phyloP scores from a whole-genome alignment of 2,797 vertebrate genomes.

The Poecilia gillii region DNA sequence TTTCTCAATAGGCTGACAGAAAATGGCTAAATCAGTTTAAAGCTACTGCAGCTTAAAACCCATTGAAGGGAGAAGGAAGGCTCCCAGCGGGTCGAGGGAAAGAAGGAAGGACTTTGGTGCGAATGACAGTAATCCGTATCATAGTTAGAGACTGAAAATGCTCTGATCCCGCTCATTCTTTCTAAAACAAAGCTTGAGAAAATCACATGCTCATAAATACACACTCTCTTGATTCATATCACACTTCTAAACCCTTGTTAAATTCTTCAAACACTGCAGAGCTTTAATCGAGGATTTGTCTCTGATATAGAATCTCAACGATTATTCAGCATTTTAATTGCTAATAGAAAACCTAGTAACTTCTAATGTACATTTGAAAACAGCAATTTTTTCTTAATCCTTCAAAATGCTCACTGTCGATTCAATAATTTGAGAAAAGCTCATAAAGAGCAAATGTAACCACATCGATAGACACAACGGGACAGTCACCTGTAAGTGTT shows the following conservation, averaged over 20 bases:
- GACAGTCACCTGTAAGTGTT: constrained; percentile 28
- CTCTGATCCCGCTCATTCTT: constrained; percentile 52
- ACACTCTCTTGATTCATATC: constrained; percentile 13
- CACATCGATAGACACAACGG: not conserved
- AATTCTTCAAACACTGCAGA: constrained; percentile 3
- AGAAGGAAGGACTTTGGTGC: constrained; percentile 37
- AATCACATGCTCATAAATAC: constrained; percentile 28
- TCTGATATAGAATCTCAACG: not conserved
- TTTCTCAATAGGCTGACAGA: constrained; percentile 64
- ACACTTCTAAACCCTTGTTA: not conserved
- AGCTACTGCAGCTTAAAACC: constrained; percentile 67
- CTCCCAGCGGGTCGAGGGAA: constrained; percentile 33
- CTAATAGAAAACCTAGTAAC: not conserved
- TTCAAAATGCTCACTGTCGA: not conserved
- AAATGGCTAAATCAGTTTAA: constrained; percentile 76
- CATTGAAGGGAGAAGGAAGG: constrained; percentile 40
- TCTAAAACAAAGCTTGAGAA: constrained; percentile 42
- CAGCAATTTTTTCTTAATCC: not conserved
- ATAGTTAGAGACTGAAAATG: constrained; percentile 54
- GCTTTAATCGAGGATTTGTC: not conserved
- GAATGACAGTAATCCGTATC: constrained; percentile 58
- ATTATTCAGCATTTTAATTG: not conserved
- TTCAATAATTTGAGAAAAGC: not conserved
- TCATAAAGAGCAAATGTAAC: constrained; percentile 1
- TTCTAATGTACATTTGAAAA: not conserved